Conservation (phyloP, 2,888 invertebrate genomes). For the Phania funesta region DNA sequence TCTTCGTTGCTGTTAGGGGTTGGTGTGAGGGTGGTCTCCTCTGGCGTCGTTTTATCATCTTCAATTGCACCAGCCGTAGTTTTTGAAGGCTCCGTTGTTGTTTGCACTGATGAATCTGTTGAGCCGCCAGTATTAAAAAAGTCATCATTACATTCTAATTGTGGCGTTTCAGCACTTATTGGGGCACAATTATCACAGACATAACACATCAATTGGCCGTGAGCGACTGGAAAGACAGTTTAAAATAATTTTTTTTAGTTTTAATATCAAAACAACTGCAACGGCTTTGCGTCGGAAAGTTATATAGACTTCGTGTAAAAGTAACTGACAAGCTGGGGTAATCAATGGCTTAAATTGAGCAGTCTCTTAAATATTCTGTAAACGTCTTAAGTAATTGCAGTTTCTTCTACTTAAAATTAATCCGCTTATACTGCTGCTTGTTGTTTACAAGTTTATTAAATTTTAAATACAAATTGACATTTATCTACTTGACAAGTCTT, state of each 20-base stretch:
- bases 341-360: too few relatives aligned
- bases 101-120: constrained; percentile 70
- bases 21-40: constrained; percentile 11
- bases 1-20: constrained; percentile 19
- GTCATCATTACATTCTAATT: constrained; percentile 73
- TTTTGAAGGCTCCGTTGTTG: constrained; percentile 51
- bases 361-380: too few relatives aligned
- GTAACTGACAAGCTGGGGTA: too few relatives aligned
- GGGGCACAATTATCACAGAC: constrained; percentile 75
- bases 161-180: constrained; percentile 67
- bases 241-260: neutral
- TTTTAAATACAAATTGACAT: too few relatives aligned
- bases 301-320: too few relatives aligned
- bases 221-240: constrained; percentile 68
- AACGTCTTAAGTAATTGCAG: too few relatives aligned
- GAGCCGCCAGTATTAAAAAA: constrained; percentile 71
- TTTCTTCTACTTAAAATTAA: too few relatives aligned
- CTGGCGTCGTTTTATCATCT: constrained; percentile 17
- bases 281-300: too few relatives aligned
- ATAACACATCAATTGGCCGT: constrained; percentile 74
- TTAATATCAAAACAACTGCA: neutral
- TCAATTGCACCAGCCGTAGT: constrained; percentile 3
- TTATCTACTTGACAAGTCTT: too few relatives aligned
- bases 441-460: too few relatives aligned
- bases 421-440: too few relatives aligned